phyloP scores from a whole-genome alignment of 2,888 invertebrate species.

The Torymus aiolomorphi region DNA sequence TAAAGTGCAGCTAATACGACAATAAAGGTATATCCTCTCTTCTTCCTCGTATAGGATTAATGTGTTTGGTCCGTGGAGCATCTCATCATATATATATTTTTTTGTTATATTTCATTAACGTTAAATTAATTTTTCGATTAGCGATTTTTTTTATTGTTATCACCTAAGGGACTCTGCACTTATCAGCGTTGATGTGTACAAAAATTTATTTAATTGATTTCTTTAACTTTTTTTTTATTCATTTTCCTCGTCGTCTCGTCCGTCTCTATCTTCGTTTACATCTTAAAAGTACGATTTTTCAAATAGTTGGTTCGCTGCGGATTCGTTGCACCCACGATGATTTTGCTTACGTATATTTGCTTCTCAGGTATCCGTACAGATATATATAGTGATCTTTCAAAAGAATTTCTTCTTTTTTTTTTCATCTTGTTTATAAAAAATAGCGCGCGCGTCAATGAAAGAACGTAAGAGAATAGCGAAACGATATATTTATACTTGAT shows the following conservation, averaged over 20 bases:
- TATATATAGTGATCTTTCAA: background rate
- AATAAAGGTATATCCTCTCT: conserved; percentile 51
- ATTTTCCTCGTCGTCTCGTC: background rate
- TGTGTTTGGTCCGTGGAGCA: conserved; percentile 72
- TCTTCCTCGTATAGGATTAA: conserved; percentile 56
- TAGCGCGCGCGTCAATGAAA: no score
- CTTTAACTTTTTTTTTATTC: conserved; percentile 6
- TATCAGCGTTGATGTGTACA: conserved; percentile 59
- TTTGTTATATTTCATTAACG: conserved; percentile 55
- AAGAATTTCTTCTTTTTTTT: no score
- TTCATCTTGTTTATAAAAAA: no score
- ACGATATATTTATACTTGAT: no score
- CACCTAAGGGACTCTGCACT: conserved; percentile 60
- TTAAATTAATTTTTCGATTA: conserved; percentile 65
- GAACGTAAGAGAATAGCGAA: no score
- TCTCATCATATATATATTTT: background rate
- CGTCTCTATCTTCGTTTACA: no score
- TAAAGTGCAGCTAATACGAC: conserved; percentile 68
- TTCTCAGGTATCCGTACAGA: background rate
- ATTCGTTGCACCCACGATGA: conserved; percentile 15
- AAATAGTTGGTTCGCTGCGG: background rate
- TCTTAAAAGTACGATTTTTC: no score
- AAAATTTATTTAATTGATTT: conserved; percentile 58
- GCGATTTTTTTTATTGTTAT: conserved; percentile 58
- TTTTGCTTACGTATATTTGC: background rate